Evolutionary conservation across 2,797 vertebrate species (phyloP), one percentile per base, ranked within the genome.

Genomic region (Gambelia wislizenii): DNA sequence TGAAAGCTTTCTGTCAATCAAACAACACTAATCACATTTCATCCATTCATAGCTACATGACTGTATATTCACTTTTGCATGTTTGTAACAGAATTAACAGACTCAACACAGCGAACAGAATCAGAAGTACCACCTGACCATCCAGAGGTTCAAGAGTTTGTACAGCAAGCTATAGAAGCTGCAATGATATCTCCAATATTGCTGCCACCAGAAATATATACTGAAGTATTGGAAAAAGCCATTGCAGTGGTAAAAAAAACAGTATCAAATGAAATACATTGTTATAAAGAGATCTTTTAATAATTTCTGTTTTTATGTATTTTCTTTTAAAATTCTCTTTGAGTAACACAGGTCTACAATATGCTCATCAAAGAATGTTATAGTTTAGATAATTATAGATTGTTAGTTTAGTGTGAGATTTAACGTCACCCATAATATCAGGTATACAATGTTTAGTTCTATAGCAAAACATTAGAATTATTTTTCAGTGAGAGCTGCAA

Each of bases 141-240:
- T 85, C 98, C 98, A 81, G 97, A 98, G 44, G 98, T 99, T 89
- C 95, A 96, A 92, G 96, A 94, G 1, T 93, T 98, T 56, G 94
- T 98, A 70, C 94, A 96, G 33, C 95, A 96, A 87, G 95, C 97
- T 0, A 1, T 98, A 80, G 96, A 95, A 92, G 92, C 90, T 76
- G 93, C 94, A 84, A 96, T 96, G 78, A 75, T 94, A 42, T 87
- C 93, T 1, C 91, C 92, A 87, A 88, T 95, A 61, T 91, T 91
- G 14, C 79, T 97, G 33, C 90, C 96, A 7, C 87, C 94, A 78
- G 95, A 97, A 87, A 86, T 97, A 84, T 95, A 97, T 87, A 96
- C 95, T 87, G 96, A 97, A 84, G 93, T 95, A 44, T 92, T 99
- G 91, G 91, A 97, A 85, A 95, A 95, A 89, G 93, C 84, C 61